Conservation (phyloP, 2,113 vertebrate species). For the Tonatia bakeri region DNA sequence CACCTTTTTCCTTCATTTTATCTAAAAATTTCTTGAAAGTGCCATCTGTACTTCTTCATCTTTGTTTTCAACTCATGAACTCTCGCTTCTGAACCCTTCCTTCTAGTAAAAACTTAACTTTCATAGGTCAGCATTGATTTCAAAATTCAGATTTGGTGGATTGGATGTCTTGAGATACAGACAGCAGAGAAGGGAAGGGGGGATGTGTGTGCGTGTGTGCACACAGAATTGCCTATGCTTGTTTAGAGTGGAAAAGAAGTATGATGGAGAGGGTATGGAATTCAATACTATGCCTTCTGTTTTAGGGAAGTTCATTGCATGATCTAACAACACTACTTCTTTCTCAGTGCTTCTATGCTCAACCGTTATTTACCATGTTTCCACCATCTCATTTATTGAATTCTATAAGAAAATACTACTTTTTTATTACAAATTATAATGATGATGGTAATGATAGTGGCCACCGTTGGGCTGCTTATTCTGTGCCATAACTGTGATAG, state of each 20-base stretch:
- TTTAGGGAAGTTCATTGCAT: background rate
- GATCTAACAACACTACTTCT: background rate
- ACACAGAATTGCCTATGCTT: background rate
- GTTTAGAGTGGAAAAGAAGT: slow-evolving; percentile 31
- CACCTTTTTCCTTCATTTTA: slow-evolving; percentile 24
- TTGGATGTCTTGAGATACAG: background rate
- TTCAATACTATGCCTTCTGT: slow-evolving; percentile 24
- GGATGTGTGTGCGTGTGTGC: background rate
- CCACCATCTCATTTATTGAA: slow-evolving; percentile 13
- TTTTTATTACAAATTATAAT: background rate
- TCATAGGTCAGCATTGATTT: background rate
- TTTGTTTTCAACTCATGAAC: background rate
- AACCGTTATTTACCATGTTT: slow-evolving; percentile 13
- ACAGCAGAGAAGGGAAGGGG: background rate
- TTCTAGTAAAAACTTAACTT: slow-evolving; percentile 7
- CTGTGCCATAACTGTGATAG: background rate
- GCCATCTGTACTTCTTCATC: background rate
- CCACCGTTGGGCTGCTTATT: background rate
- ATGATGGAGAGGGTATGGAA: background rate
- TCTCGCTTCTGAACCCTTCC: background rate
- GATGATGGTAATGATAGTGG: background rate
- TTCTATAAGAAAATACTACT: background rate
- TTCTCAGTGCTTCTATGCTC: slow-evolving; percentile 43
- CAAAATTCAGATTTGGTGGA: slow-evolving; percentile 14
- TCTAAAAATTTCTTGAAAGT: slow-evolving; percentile 39